These are phyloP conservation scores for Suillia variegata DNA, from an alignment of 2,888 invertebrate species.

Conservation along the genomic window DNA sequence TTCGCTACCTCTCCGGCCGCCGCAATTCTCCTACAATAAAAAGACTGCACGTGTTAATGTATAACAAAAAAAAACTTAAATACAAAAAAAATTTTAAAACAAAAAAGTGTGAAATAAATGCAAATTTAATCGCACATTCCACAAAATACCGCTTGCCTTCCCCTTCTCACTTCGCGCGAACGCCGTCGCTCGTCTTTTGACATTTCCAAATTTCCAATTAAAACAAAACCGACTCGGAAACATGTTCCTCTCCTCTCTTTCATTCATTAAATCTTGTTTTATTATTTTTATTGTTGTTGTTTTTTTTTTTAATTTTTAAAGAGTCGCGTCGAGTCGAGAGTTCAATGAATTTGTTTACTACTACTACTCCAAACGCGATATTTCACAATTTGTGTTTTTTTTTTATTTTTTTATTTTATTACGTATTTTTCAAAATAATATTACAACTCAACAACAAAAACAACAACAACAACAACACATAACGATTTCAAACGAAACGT, in stretches of 20 bases:
- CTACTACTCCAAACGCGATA: background rate
- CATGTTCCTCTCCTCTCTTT: background rate
- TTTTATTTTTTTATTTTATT: background rate
- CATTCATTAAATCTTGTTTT: background rate
- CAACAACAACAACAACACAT: background rate
- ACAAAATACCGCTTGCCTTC: background rate
- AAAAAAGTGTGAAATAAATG: background rate
- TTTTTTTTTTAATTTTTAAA: no score
- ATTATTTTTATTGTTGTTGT: background rate
- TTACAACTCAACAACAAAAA: constrained; percentile 1
- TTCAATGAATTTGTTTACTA: constrained; percentile 7
- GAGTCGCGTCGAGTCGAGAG: background rate
- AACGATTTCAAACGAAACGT: background rate
- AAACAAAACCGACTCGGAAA: no score
- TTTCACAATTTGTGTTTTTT: background rate
- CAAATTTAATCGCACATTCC: background rate
- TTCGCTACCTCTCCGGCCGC: no score
- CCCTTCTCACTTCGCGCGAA: background rate
- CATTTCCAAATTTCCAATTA: no score
- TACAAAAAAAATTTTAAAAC: no score
- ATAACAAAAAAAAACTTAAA: no score
- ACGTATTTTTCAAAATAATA: background rate
- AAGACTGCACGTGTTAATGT: no score
- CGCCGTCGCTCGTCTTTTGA: background rate
- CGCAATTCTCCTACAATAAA: no score